Base-by-base conservation (phyloP, 2,888 invertebrate species). In the Liodrosophila aerea region DNA sequence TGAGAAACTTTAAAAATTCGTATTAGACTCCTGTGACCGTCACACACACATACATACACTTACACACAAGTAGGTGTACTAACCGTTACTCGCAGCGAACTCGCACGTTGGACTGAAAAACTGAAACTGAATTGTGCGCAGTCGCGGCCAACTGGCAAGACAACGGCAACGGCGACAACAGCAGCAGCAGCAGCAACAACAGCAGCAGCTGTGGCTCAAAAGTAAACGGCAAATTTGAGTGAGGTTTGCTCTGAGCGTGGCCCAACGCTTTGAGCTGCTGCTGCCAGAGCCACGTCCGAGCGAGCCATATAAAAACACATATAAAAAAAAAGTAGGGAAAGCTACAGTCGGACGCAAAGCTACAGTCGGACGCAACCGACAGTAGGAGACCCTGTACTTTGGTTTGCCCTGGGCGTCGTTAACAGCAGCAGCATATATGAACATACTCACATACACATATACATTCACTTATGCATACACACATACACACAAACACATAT, bases 71-170 rank as follows among this genome's bases (percentile, higher is more conserved):
- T 22, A 31, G 29, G 16, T n/a, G 16, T 66, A 74, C 74, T 73
- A 82, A 82, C 84, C 85, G 87, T 81, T 78, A 81, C 80, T 75
- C 74, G 71, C 69, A 74, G 63, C 80, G 86, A 84, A 86, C 88
- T 89, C 86, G 86, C 87, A 87, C 87, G 87, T 85, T 88, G 87
- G 88, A 88, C 88, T 86, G 85, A 85, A 87, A 87, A 88, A 88
- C 87, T 88, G 88, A 88, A 87, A 89, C 88, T 89, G 87, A 89
- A 74, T 82, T 78, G 83, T 78, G 81, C 74, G 72, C 80, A 63
- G 75, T 44, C 85, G 60, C 71, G 68, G 74, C 78, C 86, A 81
- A 70, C 82, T 83, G 85, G 74, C 76, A 82, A 88, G 87, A 85
- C 80, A 60, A 36, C 73, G 59, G 41, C 64, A 51, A 61, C 73